Evolutionary conservation across 2,113 vertebrate genomes (phyloP).

Genomic region (Hemicordylus capensis): DNA sequence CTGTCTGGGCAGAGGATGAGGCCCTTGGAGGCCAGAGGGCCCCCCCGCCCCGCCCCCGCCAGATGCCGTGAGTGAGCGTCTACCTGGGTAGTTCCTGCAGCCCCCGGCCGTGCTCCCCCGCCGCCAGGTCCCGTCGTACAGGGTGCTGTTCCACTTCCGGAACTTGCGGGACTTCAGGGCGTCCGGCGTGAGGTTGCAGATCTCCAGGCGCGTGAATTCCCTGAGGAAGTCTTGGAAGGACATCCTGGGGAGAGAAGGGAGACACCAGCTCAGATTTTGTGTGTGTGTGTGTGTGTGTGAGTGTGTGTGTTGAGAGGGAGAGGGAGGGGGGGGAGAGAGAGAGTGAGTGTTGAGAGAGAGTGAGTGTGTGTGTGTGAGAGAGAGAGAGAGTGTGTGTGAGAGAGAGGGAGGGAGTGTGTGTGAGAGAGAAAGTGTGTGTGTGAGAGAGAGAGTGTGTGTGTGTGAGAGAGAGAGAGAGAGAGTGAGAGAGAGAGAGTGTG

Average conservation of each 20-base stretch:
- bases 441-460: no score
- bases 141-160: constrained; percentile 88
- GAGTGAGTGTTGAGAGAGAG: no score
- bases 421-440: no score
- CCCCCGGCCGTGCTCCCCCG: constrained; percentile 93
- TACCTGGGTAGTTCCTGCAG: constrained; percentile 92
- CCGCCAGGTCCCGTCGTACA: constrained; percentile 90
- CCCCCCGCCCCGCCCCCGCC: no score
- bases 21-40: neutral
- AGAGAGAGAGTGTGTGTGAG: no score
- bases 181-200: constrained; percentile 95
- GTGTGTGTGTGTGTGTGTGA: no score
- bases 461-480: no score
- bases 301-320: neutral
- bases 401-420: no score
- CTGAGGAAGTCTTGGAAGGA: constrained; percentile 89
- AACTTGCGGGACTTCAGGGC: constrained; percentile 79
- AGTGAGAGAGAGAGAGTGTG: no score
- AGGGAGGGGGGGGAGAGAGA: no score
- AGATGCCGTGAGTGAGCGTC: no score
- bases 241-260: constrained; percentile 80
- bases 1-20: neutral
- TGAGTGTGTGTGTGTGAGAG: no score
- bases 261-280: neutral
- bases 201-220: constrained; percentile 90